Conservation (phyloP, 1,140 invertebrate species). For the Orussus abietinus region DNA sequence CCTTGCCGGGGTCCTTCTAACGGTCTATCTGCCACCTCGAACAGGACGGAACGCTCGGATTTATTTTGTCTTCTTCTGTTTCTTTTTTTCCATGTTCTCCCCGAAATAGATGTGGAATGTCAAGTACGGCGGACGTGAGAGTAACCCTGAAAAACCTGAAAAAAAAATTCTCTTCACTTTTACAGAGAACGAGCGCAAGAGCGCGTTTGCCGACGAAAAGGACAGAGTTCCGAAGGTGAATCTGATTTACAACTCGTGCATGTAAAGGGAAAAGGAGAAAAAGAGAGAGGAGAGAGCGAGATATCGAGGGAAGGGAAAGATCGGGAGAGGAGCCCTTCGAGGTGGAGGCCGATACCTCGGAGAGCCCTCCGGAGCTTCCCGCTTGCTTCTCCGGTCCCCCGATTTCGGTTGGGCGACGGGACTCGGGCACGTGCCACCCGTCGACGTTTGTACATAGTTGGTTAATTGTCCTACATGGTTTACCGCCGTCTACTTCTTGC, state of each 20-base stretch:
- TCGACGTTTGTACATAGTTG: too few species aligned
- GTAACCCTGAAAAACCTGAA: slow-evolving; percentile 21
- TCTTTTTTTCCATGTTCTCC: slow-evolving; percentile 37
- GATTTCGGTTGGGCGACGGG: too few species aligned
- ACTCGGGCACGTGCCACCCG: slow-evolving; percentile 16
- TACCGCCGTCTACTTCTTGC: too few species aligned
- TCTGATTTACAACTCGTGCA: slow-evolving; percentile 42
- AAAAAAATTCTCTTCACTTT: slow-evolving; percentile 28
- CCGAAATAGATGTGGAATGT: slow-evolving; percentile 39
- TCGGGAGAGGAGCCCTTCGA: slow-evolving; percentile 34
- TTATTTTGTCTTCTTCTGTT: slow-evolving; percentile 22
- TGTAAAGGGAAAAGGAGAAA: slow-evolving; percentile 16
- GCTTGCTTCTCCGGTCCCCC: too few species aligned
- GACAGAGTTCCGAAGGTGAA: slow-evolving; percentile 35
- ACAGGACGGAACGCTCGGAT: too few species aligned
- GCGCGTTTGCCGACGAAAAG: slow-evolving; percentile 37
- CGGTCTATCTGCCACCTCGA: too few species aligned
- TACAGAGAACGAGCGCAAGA: slow-evolving; percentile 43
- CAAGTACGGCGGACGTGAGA: slow-evolving; percentile 36
- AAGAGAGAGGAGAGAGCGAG: slow-evolving; percentile 27
- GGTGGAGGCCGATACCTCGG: too few species aligned
- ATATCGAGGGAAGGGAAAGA: slow-evolving; percentile 35
- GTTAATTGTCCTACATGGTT: too few species aligned
- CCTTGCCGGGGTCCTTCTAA: too few species aligned
- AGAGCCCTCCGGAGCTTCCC: too few species aligned